Conservation (phyloP, 2,113 vertebrate genomes). For the Anas platyrhynchos region DNA sequence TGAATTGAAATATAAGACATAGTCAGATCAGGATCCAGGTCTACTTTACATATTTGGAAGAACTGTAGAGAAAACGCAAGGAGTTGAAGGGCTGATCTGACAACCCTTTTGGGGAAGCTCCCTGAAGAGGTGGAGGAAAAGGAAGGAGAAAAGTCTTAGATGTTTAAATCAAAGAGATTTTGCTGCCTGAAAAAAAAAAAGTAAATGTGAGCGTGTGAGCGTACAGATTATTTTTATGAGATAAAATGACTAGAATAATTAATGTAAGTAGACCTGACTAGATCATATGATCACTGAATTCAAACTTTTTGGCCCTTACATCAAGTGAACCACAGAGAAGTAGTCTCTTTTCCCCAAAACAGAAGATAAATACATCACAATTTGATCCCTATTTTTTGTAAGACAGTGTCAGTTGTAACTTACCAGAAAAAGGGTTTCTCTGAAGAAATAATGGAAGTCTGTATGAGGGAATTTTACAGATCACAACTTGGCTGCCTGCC, state of each 20-base stretch:
- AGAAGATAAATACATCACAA: neutral
- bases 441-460: neutral
- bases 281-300: neutral
- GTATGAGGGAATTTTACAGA: neutral
- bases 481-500: neutral
- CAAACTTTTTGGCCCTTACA: neutral
- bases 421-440: neutral
- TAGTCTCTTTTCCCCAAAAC: neutral
- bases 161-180: slow-evolving; percentile 24
- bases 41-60: slow-evolving; percentile 33
- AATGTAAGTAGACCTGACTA: neutral
- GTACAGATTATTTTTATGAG: neutral
- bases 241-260: neutral
- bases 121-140: neutral
- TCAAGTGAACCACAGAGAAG: neutral
- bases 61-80: neutral
- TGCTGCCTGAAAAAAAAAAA: neutral
- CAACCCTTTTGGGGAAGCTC: neutral
- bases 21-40: neutral
- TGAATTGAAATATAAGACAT: neutral
- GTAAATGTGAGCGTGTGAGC: neutral
- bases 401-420: neutral
- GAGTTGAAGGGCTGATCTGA: neutral
- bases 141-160: slow-evolving; percentile 3
- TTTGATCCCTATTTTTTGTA: neutral